Evolutionary conservation across 2,888 invertebrate species (phyloP).

Genomic region (Podabrus alpinus): DNA sequence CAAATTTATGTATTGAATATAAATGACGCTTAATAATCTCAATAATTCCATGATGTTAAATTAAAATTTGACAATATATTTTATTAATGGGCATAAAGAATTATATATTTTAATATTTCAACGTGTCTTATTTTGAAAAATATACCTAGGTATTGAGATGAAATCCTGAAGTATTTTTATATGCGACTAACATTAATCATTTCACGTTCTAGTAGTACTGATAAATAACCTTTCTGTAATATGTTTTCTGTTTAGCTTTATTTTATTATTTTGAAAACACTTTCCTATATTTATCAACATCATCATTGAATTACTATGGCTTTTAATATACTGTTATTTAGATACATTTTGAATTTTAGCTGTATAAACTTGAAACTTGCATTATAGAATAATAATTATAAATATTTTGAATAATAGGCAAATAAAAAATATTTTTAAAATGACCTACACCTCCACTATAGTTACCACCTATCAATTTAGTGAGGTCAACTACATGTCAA

Average conservation of each 20-base stretch:
- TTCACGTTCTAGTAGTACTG: background rate
- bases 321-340: background rate
- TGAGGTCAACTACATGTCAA: too few species aligned
- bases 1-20: background rate
- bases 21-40: background rate
- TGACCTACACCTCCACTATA: too few species aligned
- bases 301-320: background rate
- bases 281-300: background rate
- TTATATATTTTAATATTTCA: background rate
- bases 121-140: background rate
- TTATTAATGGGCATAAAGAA: background rate
- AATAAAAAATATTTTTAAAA: too few species aligned
- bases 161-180: background rate
- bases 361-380: too few species aligned
- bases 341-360: too few species aligned
- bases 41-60: background rate
- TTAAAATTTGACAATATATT: background rate
- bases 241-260: slow-evolving; percentile 1
- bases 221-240: slow-evolving; percentile 2
- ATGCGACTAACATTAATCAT: background rate
- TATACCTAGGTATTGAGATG: background rate
- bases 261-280: background rate
- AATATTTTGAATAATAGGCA: too few species aligned
- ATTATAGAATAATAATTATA: too few species aligned
- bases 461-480: too few species aligned